Evolutionary conservation across 2,113 vertebrate genomes (phyloP).

Genomic region (Murina feae): DNA sequence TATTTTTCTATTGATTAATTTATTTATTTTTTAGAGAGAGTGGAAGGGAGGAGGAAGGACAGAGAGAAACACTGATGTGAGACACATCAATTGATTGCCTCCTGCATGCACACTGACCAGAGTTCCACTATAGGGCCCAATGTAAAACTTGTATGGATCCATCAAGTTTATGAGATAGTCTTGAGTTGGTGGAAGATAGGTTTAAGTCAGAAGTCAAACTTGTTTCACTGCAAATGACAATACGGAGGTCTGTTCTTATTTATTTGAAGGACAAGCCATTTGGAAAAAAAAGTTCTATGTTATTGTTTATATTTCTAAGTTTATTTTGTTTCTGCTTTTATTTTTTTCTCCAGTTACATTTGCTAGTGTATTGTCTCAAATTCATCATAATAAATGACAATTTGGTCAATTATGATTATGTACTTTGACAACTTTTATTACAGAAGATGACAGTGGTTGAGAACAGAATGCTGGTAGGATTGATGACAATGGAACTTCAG

Average conservation of each 20-base stretch:
- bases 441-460: not conserved
- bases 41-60: too few species aligned
- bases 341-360: not conserved
- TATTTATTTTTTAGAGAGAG: not conserved
- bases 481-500: not conserved
- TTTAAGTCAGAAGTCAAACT: not conserved
- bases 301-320: conserved; percentile 2
- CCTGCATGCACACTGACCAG: not conserved
- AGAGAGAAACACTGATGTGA: too few species aligned
- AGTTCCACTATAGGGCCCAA: not conserved
- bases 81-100: too few species aligned
- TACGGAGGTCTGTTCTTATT: not conserved
- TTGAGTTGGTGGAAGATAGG: not conserved
- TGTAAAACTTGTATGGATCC: not conserved
- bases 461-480: not conserved
- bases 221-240: conserved; percentile 10
- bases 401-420: not conserved
- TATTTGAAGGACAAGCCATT: not conserved
- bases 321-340: not conserved
- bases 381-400: not conserved
- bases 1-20: not conserved
- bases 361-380: not conserved
- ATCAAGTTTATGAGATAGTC: not conserved
- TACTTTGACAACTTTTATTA: not conserved
- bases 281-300: not conserved